Evolutionary conservation across 2,113 vertebrate species (phyloP).

Genomic region (Microtus oregoni): DNA sequence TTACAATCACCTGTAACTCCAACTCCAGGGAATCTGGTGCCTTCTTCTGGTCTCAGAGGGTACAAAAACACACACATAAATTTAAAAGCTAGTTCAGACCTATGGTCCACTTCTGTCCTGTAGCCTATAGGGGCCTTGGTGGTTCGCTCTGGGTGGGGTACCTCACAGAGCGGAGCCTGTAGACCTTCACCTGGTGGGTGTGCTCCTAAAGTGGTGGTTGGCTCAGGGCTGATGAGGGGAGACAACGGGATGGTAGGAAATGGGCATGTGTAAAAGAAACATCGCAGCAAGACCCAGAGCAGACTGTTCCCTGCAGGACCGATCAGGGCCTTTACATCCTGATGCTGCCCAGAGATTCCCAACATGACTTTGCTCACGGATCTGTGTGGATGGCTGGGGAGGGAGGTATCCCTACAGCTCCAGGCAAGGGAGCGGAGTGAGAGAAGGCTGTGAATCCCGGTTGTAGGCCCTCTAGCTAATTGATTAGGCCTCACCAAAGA

Average conservation of each 20-base stretch:
- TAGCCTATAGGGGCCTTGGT: background rate
- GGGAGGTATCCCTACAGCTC: too few species aligned
- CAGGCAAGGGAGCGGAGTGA: background rate
- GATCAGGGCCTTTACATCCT: background rate
- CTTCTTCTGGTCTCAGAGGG: background rate
- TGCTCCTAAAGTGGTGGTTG: background rate
- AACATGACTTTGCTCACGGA: too few species aligned
- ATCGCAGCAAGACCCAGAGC: background rate
- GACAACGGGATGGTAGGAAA: background rate
- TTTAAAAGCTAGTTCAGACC: too few species aligned
- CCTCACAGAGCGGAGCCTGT: background rate
- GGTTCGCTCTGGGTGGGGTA: background rate
- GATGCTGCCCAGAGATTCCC: background rate
- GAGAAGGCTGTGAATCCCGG: slow-evolving; percentile 40
- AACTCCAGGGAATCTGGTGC: too few species aligned
- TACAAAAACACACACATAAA: background rate
- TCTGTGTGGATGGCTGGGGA: too few species aligned
- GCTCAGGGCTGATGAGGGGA: background rate
- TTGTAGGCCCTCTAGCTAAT: slow-evolving; percentile 78
- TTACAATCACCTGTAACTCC: too few species aligned
- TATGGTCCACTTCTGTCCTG: background rate
- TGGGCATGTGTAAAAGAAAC: fast-evolving
- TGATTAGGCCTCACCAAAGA: slow-evolving; percentile 77
- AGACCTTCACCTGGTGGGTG: background rate
- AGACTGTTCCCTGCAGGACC: background rate